Conservation (phyloP, 1,140 invertebrate genomes). For the Ostrea denselamellosa region DNA sequence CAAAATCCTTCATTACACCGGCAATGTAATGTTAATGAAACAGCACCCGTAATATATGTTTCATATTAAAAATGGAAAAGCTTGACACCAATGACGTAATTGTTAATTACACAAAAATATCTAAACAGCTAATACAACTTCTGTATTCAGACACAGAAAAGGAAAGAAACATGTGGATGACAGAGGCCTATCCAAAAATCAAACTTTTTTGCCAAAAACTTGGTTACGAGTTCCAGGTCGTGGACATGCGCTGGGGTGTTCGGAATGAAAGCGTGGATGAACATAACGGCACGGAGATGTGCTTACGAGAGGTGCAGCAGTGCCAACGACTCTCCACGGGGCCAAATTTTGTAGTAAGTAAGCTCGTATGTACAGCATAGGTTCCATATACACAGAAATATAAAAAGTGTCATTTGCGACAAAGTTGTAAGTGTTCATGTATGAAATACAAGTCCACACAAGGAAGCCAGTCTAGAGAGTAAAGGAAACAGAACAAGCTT, state of each 20-base stretch:
- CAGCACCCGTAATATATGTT: too few species aligned
- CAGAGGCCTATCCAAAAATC: slow-evolving; percentile 95
- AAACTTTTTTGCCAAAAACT: slow-evolving; percentile 90
- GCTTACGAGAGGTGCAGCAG: slow-evolving; percentile 97
- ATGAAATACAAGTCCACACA: too few species aligned
- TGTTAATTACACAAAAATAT: too few species aligned
- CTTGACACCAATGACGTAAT: too few species aligned
- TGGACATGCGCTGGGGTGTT: slow-evolving; percentile 90
- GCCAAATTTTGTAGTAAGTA: slow-evolving; percentile 92
- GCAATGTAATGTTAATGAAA: too few species aligned
- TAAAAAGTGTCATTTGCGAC: too few species aligned
- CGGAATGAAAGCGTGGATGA: slow-evolving; percentile 96
- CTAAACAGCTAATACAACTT: neutral
- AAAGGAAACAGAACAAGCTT: too few species aligned
- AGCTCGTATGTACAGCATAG: neutral
- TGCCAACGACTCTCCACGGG: slow-evolving; percentile 97
- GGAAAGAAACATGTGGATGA: slow-evolving; percentile 98
- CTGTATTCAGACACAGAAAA: slow-evolving; percentile 90
- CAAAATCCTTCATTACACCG: too few species aligned
- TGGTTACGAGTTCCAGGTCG: slow-evolving; percentile 80
- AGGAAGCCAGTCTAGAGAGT: too few species aligned
- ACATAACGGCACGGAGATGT: slow-evolving; percentile 98
- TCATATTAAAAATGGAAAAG: too few species aligned
- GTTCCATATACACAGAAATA: neutral
- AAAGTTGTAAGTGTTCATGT: too few species aligned